Evolutionary conservation across 2,797 vertebrate genomes (phyloP), one percentile per base, ranked within the genome.

Genomic region (Eremophila alpestris): DNA sequence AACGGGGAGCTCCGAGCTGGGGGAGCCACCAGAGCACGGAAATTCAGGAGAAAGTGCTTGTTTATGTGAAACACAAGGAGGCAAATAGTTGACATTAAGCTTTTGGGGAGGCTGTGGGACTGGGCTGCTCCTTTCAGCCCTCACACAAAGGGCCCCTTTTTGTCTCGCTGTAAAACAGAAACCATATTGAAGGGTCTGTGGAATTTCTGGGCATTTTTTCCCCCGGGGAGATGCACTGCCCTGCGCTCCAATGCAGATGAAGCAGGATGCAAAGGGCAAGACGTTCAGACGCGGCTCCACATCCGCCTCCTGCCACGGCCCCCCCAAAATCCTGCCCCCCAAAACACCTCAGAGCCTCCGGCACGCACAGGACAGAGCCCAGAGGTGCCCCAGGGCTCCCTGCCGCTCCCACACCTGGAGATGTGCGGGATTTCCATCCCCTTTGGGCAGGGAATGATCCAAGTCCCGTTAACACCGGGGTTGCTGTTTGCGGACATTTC

Each of bases 41-140:
- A 40, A 88, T 36, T 55, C 69, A 4, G 34, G 43, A 79, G 63
- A 94, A 90, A 95, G 68, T 52, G 59, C 95, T 96, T 96, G 88
- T 94, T 97, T 95, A 36, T 96, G 91, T 84, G 93, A 95, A 96
- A 97, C 48, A 95, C 76, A 51, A 95, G 92, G 96, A 96, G 77
- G 96, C 95, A 97, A 97, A 98, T 96, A 98, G 96, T 96, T 98
- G 97, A 98, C 97, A 97, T 97, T 97, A 98, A 97, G 76, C 93
- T 94, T 93, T 91, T 67, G 63, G 94, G 90, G 90, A 97, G 94
- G 86, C 77, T 96, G 96, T 95, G 94, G 96, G 94, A 94, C 94
- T 94, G 88, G 89, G 95, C 60, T 91, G 87, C 89, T 96, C 88
- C 93, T 96, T 96, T 97, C 96, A 91, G 69, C 36, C 67, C 70